Conservation (phyloP, 2,888 invertebrate species). For the Protophormia terraenovae region DNA sequence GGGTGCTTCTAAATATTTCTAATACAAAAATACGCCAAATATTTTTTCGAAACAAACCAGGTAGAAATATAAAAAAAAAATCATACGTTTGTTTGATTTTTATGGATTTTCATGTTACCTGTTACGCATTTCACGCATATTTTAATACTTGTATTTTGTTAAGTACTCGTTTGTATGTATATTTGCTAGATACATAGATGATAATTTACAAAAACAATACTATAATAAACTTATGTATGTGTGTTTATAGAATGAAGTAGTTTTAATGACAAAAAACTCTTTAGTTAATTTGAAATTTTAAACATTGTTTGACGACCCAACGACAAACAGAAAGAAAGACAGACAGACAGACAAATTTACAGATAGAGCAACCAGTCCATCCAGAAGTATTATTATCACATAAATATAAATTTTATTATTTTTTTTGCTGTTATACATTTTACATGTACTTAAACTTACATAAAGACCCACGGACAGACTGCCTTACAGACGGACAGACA, state of each 20-base stretch:
- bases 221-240: neutral
- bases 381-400: neutral
- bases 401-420: neutral
- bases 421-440: neutral
- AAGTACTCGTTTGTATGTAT: neutral
- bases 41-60: neutral
- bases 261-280: neutral
- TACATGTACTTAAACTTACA: neutral
- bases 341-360: neutral
- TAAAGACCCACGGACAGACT: neutral
- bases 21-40: neutral
- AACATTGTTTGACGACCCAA: neutral
- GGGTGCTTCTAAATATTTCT: neutral
- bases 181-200: neutral
- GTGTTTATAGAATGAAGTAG: neutral
- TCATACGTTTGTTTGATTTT: constrained; percentile 17
- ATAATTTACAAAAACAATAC: neutral
- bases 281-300: neutral
- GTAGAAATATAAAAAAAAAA: constrained; percentile 3
- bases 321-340: neutral
- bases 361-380: neutral
- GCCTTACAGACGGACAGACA: neutral
- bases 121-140: constrained; percentile 45
- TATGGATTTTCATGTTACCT: constrained; percentile 44
- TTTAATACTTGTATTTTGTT: neutral